A percentile compares a stretch with the other conserved stretches of the same genome.
Conservation (phyloP, 1,140 invertebrate genomes). For the Lepidurus couesii region DNA sequence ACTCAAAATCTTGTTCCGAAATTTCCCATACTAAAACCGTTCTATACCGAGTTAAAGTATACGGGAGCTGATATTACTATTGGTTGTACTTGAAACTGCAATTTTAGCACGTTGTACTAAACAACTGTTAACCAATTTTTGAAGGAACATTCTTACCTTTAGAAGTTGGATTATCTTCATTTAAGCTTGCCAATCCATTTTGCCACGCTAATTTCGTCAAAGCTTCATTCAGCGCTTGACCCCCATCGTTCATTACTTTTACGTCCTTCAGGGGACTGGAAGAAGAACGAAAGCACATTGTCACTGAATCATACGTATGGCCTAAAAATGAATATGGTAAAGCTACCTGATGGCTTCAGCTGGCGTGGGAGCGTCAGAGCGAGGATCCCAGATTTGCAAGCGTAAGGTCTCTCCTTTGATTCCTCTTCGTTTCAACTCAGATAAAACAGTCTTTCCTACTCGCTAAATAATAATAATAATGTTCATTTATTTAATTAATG, state of each 20-base stretch:
- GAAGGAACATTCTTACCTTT: neutral
- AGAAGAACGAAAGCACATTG: neutral
- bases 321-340: neutral
- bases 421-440: constrained; percentile 68
- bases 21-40: too few species aligned
- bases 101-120: too few species aligned
- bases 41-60: too few species aligned
- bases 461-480: constrained; percentile 51
- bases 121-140: too few species aligned
- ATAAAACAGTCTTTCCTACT: constrained; percentile 79
- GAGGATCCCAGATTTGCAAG: constrained; percentile 74
- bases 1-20: too few species aligned
- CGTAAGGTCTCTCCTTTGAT: constrained; percentile 80
- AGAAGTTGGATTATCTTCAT: neutral
- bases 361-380: constrained; percentile 77
- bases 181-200: neutral
- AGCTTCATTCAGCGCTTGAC: neutral
- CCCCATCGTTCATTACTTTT: neutral
- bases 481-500: constrained; percentile 20
- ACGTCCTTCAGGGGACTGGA: neutral
- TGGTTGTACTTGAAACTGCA: too few species aligned
- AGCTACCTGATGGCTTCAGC: constrained; percentile 53
- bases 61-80: too few species aligned
- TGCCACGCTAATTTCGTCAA: neutral
- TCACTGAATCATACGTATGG: neutral